Evolutionary conservation across 2,113 vertebrate species (phyloP), one percentile per base, ranked within the genome.

Genomic region (Rousettus leschenaultii): DNA sequence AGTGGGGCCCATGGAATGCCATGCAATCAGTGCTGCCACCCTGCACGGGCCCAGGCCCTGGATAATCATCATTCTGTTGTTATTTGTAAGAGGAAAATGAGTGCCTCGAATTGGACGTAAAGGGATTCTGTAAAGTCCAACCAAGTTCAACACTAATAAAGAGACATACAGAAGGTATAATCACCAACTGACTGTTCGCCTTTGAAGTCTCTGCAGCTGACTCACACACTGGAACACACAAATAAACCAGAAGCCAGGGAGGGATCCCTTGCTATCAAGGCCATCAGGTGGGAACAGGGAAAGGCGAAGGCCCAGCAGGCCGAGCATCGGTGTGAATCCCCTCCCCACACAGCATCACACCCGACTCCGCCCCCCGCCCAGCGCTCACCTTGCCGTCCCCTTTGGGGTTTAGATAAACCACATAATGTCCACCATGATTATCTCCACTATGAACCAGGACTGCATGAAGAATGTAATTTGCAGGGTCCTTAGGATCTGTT

Each of bases 321-420:
- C n/a, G n/a, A n/a, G n/a, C 0, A 0, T 63, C 15, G 1, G 14
- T 16, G 14, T 19, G 4, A 59, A 5, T 1, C 3, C 30, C 40
- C 51, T 51, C 4, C 51, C 51, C 3, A 18, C 28, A 12, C 0
- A 12, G 15, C 30, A 3, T 4, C 57, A 11, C 35, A 12, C 1
- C 30, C 30, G 3, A 7, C 28, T 18, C n/a, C 2, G 0, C 21
- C 10, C 33, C 45, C 18, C 6, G 6, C 94, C 87, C 93, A 95
- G 48, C 98, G 99, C 99, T 99, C 98, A 99, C 99, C 99, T 99
- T 99, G 98, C 99, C 99, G 95, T 99, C 99, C 85, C 99, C 99
- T 98, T 99, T 99, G 45, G 99, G 99, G 98, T 99, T 99, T 85
- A 99, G 99, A 98, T 99, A 99, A 98, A 99, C 99, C 98, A 99